Conservation (phyloP, 2,888 invertebrate species). For the Allolobophora icterica region DNA sequence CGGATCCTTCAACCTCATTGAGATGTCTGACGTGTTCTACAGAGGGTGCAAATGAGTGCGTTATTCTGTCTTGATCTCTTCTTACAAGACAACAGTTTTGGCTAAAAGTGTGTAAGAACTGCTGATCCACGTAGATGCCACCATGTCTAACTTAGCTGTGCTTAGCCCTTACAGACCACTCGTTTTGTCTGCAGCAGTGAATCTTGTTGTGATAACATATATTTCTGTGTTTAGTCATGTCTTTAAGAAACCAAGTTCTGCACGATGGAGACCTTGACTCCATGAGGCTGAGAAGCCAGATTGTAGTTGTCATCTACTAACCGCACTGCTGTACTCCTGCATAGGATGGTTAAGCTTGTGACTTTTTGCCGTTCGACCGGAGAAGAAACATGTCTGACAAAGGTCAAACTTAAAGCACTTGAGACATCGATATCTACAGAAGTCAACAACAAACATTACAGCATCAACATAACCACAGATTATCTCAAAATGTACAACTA, state of each 20-base stretch:
- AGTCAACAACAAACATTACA: neutral
- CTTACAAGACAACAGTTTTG: neutral
- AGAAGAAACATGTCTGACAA: constrained; percentile 99
- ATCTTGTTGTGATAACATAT: neutral
- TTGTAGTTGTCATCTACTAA: constrained; percentile 53
- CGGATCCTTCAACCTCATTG: neutral
- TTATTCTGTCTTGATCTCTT: neutral
- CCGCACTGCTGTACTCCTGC: constrained; percentile 90
- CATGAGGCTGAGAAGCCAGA: neutral
- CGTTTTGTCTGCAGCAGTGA: neutral
- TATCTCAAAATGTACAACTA: neutral
- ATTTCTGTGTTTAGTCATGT: neutral
- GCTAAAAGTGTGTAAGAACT: neutral
- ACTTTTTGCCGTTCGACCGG: constrained; percentile 92
- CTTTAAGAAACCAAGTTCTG: neutral
- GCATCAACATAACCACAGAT: neutral
- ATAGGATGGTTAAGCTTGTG: constrained; percentile 97
- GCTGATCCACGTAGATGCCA: no score
- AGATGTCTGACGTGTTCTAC: neutral
- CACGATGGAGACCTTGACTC: neutral
- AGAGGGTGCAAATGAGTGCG: neutral
- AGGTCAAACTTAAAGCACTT: constrained; percentile 99
- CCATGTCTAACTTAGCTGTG: neutral
- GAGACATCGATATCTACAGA: constrained; percentile 85
- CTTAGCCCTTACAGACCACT: neutral